Percentiles rank a stretch among this genome's conserved stretches.
Conservation (phyloP, 2,888 invertebrate species). For the Epinotia bilunana region DNA sequence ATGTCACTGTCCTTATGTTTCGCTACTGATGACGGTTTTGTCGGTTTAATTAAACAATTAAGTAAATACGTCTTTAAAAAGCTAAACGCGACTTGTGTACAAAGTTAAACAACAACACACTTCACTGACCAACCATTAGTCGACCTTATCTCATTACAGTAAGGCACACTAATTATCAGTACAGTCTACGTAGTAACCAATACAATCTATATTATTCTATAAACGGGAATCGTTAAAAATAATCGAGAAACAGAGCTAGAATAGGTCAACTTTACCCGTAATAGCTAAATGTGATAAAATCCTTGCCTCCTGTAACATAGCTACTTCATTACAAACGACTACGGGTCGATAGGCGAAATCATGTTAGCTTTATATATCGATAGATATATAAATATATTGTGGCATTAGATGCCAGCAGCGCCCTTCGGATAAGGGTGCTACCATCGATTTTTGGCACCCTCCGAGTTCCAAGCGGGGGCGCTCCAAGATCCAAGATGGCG, state of each 20-base stretch:
- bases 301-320: slow-evolving; percentile 29
- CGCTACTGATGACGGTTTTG: background rate
- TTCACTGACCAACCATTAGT: background rate
- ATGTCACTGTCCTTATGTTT: background rate
- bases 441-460: slow-evolving; percentile 83
- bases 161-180: background rate
- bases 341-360: slow-evolving; percentile 48
- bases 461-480: slow-evolving; percentile 68
- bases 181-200: background rate
- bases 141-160: background rate
- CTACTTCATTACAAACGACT: slow-evolving; percentile 46
- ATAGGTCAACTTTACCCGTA: background rate
- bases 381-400: slow-evolving; percentile 53
- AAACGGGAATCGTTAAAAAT: background rate
- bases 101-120: background rate
- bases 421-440: slow-evolving; percentile 73
- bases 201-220: background rate
- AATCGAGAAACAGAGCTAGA: background rate
- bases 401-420: slow-evolving; percentile 60
- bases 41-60: too few species aligned
- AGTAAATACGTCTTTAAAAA: background rate
- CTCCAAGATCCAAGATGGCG: slow-evolving; percentile 67
- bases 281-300: slow-evolving; percentile 7
- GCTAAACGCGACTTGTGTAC: background rate
- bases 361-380: slow-evolving; percentile 56